These are phyloP conservation scores for Drosophila pseudotalamancana DNA, from an alignment of 2,888 invertebrate species.

Conservation along the genomic window DNA sequence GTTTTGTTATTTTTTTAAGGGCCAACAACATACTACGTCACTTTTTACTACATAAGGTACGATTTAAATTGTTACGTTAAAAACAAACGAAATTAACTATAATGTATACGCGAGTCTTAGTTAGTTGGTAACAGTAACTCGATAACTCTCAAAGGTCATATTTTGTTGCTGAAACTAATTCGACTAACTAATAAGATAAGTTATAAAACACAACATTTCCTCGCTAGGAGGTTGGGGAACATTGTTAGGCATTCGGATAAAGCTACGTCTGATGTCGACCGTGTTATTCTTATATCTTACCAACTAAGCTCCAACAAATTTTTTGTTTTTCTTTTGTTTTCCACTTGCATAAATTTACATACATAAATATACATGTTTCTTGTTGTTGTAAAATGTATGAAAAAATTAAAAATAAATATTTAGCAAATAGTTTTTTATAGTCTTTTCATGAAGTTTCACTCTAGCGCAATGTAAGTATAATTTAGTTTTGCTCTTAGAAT, in stretches of 20 bases:
- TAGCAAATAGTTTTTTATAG: conserved; percentile 76
- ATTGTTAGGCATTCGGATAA: conserved; percentile 56
- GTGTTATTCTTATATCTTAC: conserved; percentile 55
- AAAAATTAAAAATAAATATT: conserved; percentile 78
- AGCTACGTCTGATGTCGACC: conserved; percentile 76
- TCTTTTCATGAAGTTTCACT: conserved; percentile 78
- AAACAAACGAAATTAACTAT: conserved; percentile 56
- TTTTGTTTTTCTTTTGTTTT: conserved; percentile 23
- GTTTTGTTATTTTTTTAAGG: conserved; percentile 32
- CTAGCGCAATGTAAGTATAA: conserved; percentile 53
- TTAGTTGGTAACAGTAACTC: conserved; percentile 57
- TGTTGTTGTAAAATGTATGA: conserved; percentile 63
- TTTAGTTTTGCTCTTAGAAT: conserved; percentile 36
- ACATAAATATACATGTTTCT: conserved; percentile 59
- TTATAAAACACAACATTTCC: conserved; percentile 42
- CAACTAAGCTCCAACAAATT: conserved; percentile 71
- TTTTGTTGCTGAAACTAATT: conserved; percentile 66
- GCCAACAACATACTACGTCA: conserved; percentile 51
- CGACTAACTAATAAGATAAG: conserved; percentile 65
- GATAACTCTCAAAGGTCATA: conserved; percentile 54
- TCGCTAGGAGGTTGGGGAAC: conserved; percentile 26
- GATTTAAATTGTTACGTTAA: conserved; percentile 44
- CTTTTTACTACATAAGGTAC: conserved; percentile 57
- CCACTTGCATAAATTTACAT: conserved; percentile 39
- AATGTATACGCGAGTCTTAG: conserved; percentile 37